phyloP scores from a whole-genome alignment of 1,140 invertebrate genomes.

The Caerostris darwini region DNA sequence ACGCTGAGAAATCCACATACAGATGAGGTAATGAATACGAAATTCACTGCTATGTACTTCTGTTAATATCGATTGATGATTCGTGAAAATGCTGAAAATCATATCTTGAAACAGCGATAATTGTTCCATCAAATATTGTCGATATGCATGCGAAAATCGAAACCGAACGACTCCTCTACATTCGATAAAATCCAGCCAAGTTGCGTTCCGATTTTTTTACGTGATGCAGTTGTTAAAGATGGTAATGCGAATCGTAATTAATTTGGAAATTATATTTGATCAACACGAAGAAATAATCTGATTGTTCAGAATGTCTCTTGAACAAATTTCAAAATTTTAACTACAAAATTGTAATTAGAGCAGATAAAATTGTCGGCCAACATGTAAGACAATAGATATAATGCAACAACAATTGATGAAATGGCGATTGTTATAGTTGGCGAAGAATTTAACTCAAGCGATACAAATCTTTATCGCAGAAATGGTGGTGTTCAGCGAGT shows the following conservation, averaged over 20 bases:
- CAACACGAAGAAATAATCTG: no score
- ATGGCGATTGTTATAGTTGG: no score
- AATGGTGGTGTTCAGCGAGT: no score
- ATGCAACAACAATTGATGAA: no score
- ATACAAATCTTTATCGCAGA: no score
- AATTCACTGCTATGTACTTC: not conserved
- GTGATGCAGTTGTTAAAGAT: not conserved
- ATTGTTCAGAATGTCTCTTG: no score
- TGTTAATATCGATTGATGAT: not conserved
- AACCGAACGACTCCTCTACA: not conserved
- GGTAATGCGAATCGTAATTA: not conserved
- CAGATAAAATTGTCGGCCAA: no score
- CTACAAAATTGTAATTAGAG: no score
- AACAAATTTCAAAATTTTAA: no score
- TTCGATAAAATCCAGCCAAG: not conserved
- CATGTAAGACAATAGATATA: no score
- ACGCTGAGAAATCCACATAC: not conserved
- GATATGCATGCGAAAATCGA: conserved; percentile 18
- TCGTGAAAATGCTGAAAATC: not conserved
- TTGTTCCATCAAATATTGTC: conserved; percentile 10
- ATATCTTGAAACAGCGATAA: not conserved
- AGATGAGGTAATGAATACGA: not conserved
- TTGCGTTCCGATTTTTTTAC: not conserved
- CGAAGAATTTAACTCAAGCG: no score
- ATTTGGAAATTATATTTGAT: not conserved